Percentiles rank a stretch among this genome's conserved stretches.
These are phyloP conservation scores for Henricia sp. DNA, from an alignment of 53 echinoderm and acorn worm genomes.

Conservation along the genomic window DNA sequence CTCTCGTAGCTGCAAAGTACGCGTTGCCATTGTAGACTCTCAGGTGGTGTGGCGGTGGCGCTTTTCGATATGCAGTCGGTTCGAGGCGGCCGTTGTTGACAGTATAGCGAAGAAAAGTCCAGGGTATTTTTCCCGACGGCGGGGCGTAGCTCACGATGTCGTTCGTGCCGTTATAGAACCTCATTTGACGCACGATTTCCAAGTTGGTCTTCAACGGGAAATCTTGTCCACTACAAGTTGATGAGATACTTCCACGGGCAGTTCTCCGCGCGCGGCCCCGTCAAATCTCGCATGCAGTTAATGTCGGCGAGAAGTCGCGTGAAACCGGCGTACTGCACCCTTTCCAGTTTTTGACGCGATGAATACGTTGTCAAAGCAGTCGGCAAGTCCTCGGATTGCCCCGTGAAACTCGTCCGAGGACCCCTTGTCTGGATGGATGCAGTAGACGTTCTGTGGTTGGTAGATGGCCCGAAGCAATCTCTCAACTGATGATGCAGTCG, in stretches of 20 bases:
- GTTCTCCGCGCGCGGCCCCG: neutral
- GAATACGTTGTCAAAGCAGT: constrained; percentile 94
- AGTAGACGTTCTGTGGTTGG: constrained; percentile 94
- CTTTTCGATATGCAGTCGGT: constrained; percentile 58
- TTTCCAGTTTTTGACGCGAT: constrained; percentile 85
- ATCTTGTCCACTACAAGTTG: constrained; percentile 92
- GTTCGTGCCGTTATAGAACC: constrained; percentile 78
- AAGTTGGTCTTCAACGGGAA: constrained; percentile 96
- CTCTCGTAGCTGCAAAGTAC: constrained; percentile 79
- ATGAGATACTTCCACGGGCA: constrained; percentile 80
- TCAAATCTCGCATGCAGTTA: constrained; percentile 92
- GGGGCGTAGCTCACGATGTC: constrained; percentile 82
- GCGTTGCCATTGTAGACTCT: constrained; percentile 91
- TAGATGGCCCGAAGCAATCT: constrained; percentile 86
- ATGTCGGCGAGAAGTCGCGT: constrained; percentile 89
- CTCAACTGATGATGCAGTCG: constrained; percentile 72
- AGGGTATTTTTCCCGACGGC: constrained; percentile 50
- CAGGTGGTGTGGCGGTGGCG: constrained; percentile 79
- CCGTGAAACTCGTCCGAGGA: constrained; percentile 70
- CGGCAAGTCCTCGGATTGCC: constrained; percentile 71
- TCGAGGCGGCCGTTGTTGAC: constrained; percentile 63
- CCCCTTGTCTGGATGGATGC: constrained; percentile 86
- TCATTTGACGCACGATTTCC: no score
- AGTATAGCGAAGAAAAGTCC: constrained; percentile 70
- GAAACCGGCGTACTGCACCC: constrained; percentile 89